Evolutionary conservation across 2,888 invertebrate species (phyloP).

Genomic region (Epinotia bilunana): DNA sequence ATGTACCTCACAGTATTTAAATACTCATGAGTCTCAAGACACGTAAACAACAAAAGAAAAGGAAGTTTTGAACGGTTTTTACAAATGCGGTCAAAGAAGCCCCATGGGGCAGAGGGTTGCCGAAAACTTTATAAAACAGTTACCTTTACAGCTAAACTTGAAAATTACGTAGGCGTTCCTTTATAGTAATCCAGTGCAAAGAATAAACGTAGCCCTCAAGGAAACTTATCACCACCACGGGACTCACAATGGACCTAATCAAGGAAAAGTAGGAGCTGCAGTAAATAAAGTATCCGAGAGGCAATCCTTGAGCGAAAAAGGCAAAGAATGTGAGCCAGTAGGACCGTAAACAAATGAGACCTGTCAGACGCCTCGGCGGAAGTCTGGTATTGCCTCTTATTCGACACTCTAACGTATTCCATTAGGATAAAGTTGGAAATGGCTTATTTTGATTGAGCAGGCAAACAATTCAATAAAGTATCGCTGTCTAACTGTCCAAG

Average conservation of each 20-base stretch:
- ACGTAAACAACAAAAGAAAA: neutral
- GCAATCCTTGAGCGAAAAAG: constrained; percentile 42
- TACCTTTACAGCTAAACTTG: constrained; percentile 4
- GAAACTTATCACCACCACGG: constrained; percentile 41
- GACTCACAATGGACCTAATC: constrained; percentile 43
- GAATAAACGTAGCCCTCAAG: constrained; percentile 31
- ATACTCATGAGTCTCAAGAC: neutral
- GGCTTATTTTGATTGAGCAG: constrained; percentile 9
- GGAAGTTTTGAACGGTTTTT: neutral
- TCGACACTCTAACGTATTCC: constrained; percentile 10
- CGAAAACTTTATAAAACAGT: constrained; percentile 16
- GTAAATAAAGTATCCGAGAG: constrained; percentile 43
- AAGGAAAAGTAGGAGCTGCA: constrained; percentile 38
- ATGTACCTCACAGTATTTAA: neutral
- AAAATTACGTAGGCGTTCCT: constrained; percentile 18
- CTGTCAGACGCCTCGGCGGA: constrained; percentile 33
- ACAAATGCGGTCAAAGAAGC: constrained; percentile 13
- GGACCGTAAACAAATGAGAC: constrained; percentile 42
- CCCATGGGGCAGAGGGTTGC: neutral
- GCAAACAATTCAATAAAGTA: constrained; percentile 44
- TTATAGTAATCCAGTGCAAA: constrained; percentile 36
- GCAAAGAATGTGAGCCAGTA: constrained; percentile 40
- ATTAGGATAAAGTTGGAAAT: constrained; percentile 12
- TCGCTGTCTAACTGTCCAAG: constrained; percentile 40
- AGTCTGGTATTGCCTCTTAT: constrained; percentile 19